Base-by-base conservation (phyloP, 2,888 invertebrate genomes). In the Thymelicus lineola region DNA sequence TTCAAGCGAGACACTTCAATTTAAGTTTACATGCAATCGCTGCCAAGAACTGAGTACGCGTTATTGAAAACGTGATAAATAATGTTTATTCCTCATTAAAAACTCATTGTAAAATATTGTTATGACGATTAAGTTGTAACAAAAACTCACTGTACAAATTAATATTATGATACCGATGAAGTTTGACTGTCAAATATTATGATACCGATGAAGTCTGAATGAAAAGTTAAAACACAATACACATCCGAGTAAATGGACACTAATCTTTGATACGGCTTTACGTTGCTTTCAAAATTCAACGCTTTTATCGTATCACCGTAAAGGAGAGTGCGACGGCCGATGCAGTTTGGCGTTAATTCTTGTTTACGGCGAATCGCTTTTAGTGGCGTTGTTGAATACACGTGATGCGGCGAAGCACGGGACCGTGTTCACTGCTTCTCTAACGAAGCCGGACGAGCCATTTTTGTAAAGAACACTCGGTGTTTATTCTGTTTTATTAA, bases 301-400 rank as follows among this genome's bases (percentile, higher is more conserved):
- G 84, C 88, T 90, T 90, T 90, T 89, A 88, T 88, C 86, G 85
- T 85, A 85, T 86, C 87, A 82, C 87, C 82, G 88, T 90, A 91
- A 90, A 91, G 88, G 86, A 85, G 89, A 91, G 91, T 91, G 90
- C 90, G 86, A 81, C 82, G 86, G 86, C 87, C 87, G 85, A 86
- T 89, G 88, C 88, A 87, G 87, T 89, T 90, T 85, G 87, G 87
- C 86, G 84, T 87, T 91, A 90, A 92, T 90, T 89, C 91, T 90
- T 88, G 89, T 91, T 92, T 92, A 93, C 90, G 88, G 86, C 89
- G 87, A 88, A 84, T 87, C 88, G 90, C 89, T 92, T 92, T 93
- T 91, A 91, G 89, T 89, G 87, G 83, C 83, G 77, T 80, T 88
- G 87, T 87, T 86, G 83, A 82, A 82, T 84, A 82, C 85, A 77